phyloP scores from a whole-genome alignment of 2,888 invertebrate species.

The Chrysopilus asiliformis region DNA sequence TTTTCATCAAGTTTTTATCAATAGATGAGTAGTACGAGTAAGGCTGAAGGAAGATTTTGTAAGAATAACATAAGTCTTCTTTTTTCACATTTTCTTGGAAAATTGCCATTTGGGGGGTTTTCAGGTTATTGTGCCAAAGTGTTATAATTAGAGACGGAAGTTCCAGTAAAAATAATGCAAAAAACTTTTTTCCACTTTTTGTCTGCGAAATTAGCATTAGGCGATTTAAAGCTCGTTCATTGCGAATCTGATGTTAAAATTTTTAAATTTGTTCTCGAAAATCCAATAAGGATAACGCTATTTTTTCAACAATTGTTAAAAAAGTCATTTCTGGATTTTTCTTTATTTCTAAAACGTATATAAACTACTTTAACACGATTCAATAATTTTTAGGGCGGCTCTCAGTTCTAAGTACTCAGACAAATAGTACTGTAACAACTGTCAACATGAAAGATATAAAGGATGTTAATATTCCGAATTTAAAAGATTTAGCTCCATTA shows the following conservation, averaged over 20 bases:
- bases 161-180: too few relatives aligned
- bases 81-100: too few relatives aligned
- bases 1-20: too few relatives aligned
- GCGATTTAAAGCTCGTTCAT: background rate
- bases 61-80: too few relatives aligned
- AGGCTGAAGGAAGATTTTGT: too few relatives aligned
- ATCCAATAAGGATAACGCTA: background rate
- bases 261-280: background rate
- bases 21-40: too few relatives aligned
- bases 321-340: constrained; percentile 1
- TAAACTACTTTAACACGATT: constrained; percentile 2
- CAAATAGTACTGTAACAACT: constrained; percentile 29
- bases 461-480: constrained; percentile 28
- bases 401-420: constrained; percentile 35
- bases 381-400: constrained; percentile 30
- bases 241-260: constrained; percentile 1
- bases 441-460: constrained; percentile 32
- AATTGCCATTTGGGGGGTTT: too few relatives aligned
- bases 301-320: background rate
- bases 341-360: background rate
- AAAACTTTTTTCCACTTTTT: too few relatives aligned
- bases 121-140: too few relatives aligned
- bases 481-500: constrained; percentile 28
- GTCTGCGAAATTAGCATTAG: too few relatives aligned
- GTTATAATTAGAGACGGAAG: too few relatives aligned